Conservation (phyloP, 2,888 invertebrate species). For the Drosophila nigricruria region DNA sequence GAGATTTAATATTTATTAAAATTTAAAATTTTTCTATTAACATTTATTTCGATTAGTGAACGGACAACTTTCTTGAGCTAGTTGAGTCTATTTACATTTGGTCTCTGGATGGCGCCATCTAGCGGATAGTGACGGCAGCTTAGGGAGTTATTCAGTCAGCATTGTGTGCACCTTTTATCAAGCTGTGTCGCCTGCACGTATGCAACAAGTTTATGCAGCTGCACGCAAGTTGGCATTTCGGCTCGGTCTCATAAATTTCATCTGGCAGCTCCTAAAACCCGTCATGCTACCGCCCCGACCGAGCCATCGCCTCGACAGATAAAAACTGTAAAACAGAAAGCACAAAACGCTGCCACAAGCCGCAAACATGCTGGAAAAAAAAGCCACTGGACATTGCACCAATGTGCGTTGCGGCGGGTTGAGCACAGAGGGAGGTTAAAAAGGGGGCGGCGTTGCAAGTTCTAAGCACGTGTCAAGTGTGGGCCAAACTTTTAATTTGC, state of each 20-base stretch:
- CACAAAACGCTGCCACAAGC: constrained; percentile 35
- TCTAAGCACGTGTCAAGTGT: constrained; percentile 80
- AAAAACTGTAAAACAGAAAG: constrained; percentile 30
- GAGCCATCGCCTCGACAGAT: constrained; percentile 4
- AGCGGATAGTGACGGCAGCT: neutral
- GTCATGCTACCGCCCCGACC: neutral
- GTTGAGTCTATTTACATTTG: neutral
- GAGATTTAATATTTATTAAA: no score
- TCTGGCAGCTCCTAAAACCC: constrained; percentile 39
- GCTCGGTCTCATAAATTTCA: constrained; percentile 72
- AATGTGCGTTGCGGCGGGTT: constrained; percentile 6
- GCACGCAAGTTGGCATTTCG: constrained; percentile 66
- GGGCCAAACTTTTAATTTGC: constrained; percentile 81
- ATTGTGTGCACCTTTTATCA: constrained; percentile 5
- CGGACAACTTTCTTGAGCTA: neutral
- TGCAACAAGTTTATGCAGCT: constrained; percentile 79
- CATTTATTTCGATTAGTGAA: neutral
- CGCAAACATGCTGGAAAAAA: constrained; percentile 40
- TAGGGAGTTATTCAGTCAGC: constrained; percentile 23
- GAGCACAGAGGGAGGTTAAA: neutral
- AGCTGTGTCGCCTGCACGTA: constrained; percentile 26
- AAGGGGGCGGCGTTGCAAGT: constrained; percentile 25
- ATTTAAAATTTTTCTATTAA: no score
- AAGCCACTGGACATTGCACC: constrained; percentile 3
- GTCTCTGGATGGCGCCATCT: constrained; percentile 5